phyloP scores from a whole-genome alignment of 2,888 invertebrate genomes.

The Drosophila meridionalis region DNA sequence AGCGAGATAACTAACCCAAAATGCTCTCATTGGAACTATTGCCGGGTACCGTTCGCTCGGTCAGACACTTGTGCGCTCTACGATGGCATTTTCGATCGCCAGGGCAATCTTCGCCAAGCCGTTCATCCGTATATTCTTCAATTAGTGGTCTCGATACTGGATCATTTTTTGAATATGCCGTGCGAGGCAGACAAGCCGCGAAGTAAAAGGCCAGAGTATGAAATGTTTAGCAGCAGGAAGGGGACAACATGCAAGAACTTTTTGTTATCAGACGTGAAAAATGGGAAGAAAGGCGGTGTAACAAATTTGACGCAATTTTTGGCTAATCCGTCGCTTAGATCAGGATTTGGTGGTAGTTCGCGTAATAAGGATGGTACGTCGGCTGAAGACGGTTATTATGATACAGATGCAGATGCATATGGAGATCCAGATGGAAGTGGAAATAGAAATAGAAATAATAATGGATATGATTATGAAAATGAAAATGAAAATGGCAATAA shows the following conservation, averaged over 20 bases:
- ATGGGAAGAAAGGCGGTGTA: not conserved
- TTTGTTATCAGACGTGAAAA: not conserved
- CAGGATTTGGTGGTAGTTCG: not conserved
- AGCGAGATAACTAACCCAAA: constrained; percentile 41
- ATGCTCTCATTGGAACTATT: constrained; percentile 35
- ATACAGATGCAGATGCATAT: not conserved
- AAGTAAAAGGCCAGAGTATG: not conserved
- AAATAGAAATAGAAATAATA: not conserved
- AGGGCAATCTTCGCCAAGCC: constrained; percentile 38
- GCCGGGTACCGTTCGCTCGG: constrained; percentile 44
- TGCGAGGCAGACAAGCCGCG: not conserved
- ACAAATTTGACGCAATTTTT: not conserved
- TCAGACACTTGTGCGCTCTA: constrained; percentile 46
- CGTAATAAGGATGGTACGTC: too few species aligned
- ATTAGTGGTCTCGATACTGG: constrained; percentile 34
- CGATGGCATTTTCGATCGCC: constrained; percentile 46
- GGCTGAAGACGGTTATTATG: not conserved
- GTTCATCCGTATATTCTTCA: constrained; percentile 37
- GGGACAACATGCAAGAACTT: constrained; percentile 20
- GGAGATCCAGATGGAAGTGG: not conserved
- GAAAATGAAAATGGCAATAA: not conserved
- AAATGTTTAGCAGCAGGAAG: constrained; percentile 1
- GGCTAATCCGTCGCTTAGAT: not conserved
- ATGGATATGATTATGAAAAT: not conserved
- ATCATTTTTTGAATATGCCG: constrained; percentile 37